phyloP scores from a whole-genome alignment of 2,888 invertebrate genomes.

The Agapostemon virescens region DNA sequence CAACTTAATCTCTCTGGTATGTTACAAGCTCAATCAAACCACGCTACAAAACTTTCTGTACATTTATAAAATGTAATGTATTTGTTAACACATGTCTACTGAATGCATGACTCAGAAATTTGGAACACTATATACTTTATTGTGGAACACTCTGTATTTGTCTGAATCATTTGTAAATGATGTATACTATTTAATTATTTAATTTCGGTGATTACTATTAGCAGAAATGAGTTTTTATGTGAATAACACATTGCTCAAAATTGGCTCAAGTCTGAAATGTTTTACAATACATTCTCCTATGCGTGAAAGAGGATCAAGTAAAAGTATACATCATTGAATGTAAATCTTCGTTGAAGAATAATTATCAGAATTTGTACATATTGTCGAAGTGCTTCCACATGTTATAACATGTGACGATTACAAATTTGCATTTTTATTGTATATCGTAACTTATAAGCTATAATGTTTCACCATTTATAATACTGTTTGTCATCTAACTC shows the following conservation, averaged over 20 bases:
- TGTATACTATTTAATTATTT: constrained; percentile 31
- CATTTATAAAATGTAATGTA: constrained; percentile 24
- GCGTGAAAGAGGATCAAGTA: not conserved
- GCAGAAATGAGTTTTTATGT: not conserved
- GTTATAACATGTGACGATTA: constrained; percentile 50
- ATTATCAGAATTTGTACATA: constrained; percentile 36
- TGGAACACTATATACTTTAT: constrained; percentile 22
- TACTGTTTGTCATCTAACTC: constrained; percentile 50
- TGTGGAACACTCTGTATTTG: not conserved
- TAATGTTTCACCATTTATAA: constrained; percentile 54
- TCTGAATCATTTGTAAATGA: constrained; percentile 23
- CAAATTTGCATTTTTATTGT: constrained; percentile 57
- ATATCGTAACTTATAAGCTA: constrained; percentile 44
- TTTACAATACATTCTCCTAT: constrained; percentile 13
- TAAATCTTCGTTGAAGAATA: constrained; percentile 31
- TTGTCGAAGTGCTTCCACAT: constrained; percentile 52
- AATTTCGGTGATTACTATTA: constrained; percentile 9
- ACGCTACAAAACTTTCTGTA: constrained; percentile 32
- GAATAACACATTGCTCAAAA: not conserved
- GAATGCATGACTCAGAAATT: constrained; percentile 5
- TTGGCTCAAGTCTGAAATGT: not conserved
- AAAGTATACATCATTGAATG: constrained; percentile 41
- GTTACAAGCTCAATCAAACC: constrained; percentile 30
- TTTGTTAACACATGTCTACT: constrained; percentile 15
- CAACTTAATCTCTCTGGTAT: constrained; percentile 11